A percentile compares a stretch with the other conserved stretches of the same genome.
Evolutionary conservation across 2,888 invertebrate genomes (phyloP).

Genomic region (Acronicta psi): DNA sequence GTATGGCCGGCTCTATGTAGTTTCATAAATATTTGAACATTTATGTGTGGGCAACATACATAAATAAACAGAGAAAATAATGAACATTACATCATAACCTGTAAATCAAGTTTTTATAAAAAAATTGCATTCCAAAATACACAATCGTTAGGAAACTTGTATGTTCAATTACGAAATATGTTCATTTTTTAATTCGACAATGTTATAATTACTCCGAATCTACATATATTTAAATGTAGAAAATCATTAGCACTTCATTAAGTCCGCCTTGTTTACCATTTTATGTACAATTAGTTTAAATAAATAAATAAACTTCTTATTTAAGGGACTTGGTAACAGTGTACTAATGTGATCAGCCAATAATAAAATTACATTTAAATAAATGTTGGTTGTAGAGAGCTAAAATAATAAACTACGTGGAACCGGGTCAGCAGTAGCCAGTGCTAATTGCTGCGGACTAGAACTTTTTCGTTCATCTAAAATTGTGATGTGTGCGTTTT

Average conservation of each 20-base stretch:
- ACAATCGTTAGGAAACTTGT: background rate
- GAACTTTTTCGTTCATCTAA: constrained; percentile 18
- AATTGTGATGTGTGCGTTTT: constrained; percentile 3
- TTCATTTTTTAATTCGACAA: background rate
- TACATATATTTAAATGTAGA: too few species aligned
- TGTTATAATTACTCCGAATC: too few species aligned
- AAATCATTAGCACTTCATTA: too few species aligned
- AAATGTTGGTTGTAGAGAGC: constrained; percentile 30
- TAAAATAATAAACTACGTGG: constrained; percentile 31
- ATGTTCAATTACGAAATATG: constrained; percentile 1
- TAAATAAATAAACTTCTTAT: too few species aligned
- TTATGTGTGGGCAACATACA: too few species aligned
- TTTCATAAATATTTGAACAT: too few species aligned
- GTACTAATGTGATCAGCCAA: background rate
- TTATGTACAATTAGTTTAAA: too few species aligned
- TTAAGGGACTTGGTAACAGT: too few species aligned
- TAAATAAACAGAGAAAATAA: too few species aligned
- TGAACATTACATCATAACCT: constrained; percentile 16
- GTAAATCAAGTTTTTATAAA: constrained; percentile 12
- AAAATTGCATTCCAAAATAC: background rate
- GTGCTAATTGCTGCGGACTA: constrained; percentile 24
- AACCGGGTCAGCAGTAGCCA: constrained; percentile 16
- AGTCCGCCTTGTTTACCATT: too few species aligned
- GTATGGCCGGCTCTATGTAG: too few species aligned
- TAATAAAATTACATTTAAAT: background rate